Evolutionary conservation across 2,797 vertebrate genomes (phyloP).

Genomic region (Lacerta bilineata): DNA sequence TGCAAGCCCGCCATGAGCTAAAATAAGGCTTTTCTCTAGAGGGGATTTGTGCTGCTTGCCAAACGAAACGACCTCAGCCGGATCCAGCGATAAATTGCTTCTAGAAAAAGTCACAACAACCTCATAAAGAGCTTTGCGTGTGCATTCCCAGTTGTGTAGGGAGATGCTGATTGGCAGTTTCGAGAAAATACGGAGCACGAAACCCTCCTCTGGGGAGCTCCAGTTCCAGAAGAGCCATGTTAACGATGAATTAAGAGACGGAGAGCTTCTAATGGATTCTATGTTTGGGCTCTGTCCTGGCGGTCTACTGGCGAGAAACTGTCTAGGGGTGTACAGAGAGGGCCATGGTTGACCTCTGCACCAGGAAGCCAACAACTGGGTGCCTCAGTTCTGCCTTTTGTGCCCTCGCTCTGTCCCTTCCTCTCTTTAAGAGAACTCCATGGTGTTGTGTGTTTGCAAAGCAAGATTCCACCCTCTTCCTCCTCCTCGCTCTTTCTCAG

Average conservation of each 20-base stretch:
- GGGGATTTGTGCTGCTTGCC: rapidly evolving
- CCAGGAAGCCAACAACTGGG: background rate
- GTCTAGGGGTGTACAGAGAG: background rate
- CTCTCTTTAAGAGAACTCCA: no score
- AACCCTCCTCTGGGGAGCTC: background rate
- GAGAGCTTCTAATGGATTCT: background rate
- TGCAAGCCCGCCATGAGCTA: background rate
- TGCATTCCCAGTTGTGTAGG: rapidly evolving
- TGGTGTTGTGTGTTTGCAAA: no score
- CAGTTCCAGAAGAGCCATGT: background rate
- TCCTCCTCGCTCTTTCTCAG: no score
- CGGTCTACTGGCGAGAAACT: background rate
- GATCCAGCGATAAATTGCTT: background rate
- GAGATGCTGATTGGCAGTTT: slow-evolving; percentile 41
- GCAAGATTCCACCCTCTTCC: no score
- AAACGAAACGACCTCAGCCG: background rate
- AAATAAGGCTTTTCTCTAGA: background rate
- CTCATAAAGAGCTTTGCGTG: slow-evolving; percentile 12
- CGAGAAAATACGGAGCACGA: background rate
- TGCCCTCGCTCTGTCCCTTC: no score
- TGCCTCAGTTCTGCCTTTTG: background rate
- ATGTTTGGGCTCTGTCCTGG: background rate
- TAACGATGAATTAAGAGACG: background rate
- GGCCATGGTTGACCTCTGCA: no score
- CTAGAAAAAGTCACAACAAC: background rate